phyloP scores from a whole-genome alignment of 64 coral and sea anemone species.

The Acropora tenuis region DNA sequence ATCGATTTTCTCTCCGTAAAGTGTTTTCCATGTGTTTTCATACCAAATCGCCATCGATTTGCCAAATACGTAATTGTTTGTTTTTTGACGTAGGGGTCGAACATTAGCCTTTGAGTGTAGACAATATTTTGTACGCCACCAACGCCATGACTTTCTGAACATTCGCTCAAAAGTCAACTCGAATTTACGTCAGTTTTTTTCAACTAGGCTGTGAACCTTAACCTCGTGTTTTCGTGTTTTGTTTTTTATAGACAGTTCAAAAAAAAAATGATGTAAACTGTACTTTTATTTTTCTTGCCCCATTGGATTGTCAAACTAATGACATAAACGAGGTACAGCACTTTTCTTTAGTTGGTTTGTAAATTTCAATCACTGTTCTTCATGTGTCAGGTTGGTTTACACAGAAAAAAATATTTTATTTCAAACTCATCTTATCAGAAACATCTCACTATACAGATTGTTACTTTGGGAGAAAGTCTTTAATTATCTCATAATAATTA shows the following conservation, averaged over 20 bases:
- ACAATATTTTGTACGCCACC: not conserved
- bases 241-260: not conserved
- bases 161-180: not conserved
- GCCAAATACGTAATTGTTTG: slow-evolving; percentile 33
- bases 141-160: not conserved
- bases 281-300: slow-evolving; percentile 22
- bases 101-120: slow-evolving; percentile 5
- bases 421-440: not conserved
- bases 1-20: not conserved
- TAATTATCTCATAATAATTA: too few species aligned
- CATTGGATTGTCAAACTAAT: not conserved
- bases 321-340: slow-evolving; percentile 29
- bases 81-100: slow-evolving; percentile 17
- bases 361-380: slow-evolving; percentile 9
- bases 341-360: slow-evolving; percentile 1
- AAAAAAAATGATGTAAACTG: not conserved
- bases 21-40: not conserved
- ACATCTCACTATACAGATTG: not conserved
- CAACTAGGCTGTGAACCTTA: not conserved
- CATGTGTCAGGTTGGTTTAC: not conserved
- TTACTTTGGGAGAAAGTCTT: too few species aligned
- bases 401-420: not conserved
- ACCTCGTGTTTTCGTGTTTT: not conserved
- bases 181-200: not conserved
- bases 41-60: slow-evolving; percentile 20